Conservation (phyloP, 2,113 vertebrate species). For the Microcebus murinus region DNA sequence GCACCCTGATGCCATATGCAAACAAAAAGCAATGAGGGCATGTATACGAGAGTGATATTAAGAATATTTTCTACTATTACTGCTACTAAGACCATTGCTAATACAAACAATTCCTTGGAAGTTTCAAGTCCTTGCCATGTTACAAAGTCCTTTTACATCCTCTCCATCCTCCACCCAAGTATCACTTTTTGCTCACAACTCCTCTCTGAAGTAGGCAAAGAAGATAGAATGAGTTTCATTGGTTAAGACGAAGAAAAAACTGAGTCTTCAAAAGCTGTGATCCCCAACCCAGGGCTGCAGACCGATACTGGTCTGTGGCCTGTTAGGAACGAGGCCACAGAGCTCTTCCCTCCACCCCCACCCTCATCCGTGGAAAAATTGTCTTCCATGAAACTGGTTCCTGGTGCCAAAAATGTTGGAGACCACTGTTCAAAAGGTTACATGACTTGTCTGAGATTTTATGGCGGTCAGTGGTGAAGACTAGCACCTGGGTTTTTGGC, state of each 20-base stretch:
- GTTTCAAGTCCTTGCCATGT: neutral
- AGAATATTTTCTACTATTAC: neutral
- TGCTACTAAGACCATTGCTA: neutral
- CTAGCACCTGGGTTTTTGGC: neutral
- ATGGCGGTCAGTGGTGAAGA: neutral
- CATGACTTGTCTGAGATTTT: neutral
- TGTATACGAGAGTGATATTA: neutral
- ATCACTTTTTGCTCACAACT: neutral
- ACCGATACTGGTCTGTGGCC: too few relatives aligned
- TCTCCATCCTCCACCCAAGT: neutral
- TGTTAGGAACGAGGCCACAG: too few relatives aligned
- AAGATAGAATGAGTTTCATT: neutral
- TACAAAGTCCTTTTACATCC: neutral
- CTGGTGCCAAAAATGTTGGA: too few relatives aligned
- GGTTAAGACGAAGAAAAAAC: neutral
- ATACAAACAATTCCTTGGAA: neutral
- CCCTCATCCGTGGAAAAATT: too few relatives aligned
- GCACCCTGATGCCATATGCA: constrained; percentile 19
- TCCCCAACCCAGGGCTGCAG: too few relatives aligned
- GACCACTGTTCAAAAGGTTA: neutral
- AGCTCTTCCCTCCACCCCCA: too few relatives aligned
- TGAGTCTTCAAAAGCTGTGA: neutral
- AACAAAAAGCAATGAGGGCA: constrained; percentile 33
- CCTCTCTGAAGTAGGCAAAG: neutral
- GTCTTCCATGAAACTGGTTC: too few relatives aligned